Evolutionary conservation across 2,888 invertebrate species (phyloP), one percentile per base, ranked within the genome.

Genomic region (Meiosimyza decipiens): DNA sequence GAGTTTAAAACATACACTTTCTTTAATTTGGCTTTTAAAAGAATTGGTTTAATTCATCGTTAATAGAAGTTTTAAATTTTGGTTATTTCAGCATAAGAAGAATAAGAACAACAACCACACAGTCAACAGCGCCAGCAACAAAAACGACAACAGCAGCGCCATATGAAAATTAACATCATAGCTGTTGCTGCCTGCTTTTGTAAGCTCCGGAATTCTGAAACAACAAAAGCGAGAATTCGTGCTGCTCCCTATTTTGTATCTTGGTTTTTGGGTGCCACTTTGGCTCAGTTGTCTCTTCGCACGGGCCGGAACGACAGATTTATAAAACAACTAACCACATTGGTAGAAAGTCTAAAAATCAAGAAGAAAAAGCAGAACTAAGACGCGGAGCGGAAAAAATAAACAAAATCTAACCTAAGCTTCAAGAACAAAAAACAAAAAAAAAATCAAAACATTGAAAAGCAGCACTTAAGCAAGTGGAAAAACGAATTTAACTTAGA

Each of bases 251-350:
- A 63, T 73, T 64, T 64, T 63, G 52, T 59, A 7, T 68, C 50
- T 68, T 13, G 55, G 40, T 52, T 71, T 73, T 9, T n/a, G 59
- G 68, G 54, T 72, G 63, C 59, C 59, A 64, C 60, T 54, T 59
- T 55, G 64, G 50, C 69, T 74, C 18, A 71, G 59, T 59, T 69
- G 73, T 79, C 77, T 77, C 77, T 68, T 73, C 75, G 70, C 60
- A 71, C 55, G 59, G 40, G 63, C n/a, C 22, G 1, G 49, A 57
- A 57, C 67, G 47, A 47, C 47, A 16, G n/a, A 13, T 13, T 28
- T 28, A 22, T 28, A 60, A 60, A 60, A 60, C 22, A 60, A 18
- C 33, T 60, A 59, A 59, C 16, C 18, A 6, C 15, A 28, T 22
- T 11, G 13, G 15, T 28, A 22, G 22, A 64, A 64, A 16, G 51